These are phyloP conservation scores for Tachystola acroxantha DNA, from an alignment of 2,888 invertebrate genomes.

Conservation along the genomic window DNA sequence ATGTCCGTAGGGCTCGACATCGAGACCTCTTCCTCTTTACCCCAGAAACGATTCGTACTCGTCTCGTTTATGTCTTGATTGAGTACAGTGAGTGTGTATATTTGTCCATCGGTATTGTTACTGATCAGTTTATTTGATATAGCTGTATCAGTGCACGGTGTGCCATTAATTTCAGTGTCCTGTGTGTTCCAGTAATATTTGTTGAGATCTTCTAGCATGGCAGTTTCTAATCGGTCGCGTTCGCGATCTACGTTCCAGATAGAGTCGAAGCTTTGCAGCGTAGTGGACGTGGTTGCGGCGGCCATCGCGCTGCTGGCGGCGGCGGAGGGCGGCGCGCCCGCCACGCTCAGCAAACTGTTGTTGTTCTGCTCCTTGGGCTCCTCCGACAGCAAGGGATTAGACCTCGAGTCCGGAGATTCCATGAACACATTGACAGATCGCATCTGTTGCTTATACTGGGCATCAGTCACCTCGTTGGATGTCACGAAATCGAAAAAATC, in stretches of 20 bases:
- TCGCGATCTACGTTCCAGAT: conserved; percentile 86
- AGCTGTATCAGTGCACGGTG: conserved; percentile 67
- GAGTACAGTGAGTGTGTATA: conserved; percentile 91
- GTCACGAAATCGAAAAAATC: conserved; percentile 95
- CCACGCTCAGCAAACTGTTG: conserved; percentile 73
- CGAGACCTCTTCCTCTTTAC: conserved; percentile 81
- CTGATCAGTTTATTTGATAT: conserved; percentile 72
- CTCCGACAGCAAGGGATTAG: conserved; percentile 68
- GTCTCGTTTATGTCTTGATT: conserved; percentile 86
- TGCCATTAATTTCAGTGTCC: conserved; percentile 77
- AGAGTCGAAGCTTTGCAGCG: conserved; percentile 75
- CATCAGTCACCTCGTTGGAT: conserved; percentile 86
- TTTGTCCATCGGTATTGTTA: conserved; percentile 86
- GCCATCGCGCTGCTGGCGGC: conserved; percentile 44
- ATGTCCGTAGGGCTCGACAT: conserved; percentile 79
- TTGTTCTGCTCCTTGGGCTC: conserved; percentile 80
- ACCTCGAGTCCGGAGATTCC: conserved; percentile 75
- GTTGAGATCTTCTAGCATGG: conserved; percentile 90
- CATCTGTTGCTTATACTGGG: conserved; percentile 83
- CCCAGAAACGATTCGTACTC: conserved; percentile 81
- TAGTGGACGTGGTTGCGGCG: conserved; percentile 61
- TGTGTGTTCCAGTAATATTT: conserved; percentile 88
- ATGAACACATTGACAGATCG: conserved; percentile 82
- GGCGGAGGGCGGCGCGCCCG: conserved; percentile 32
- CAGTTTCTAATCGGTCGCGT: conserved; percentile 83